These are phyloP conservation scores for Drosophila vallismaia DNA, from an alignment of 2,888 invertebrate species.

Conservation along the genomic window DNA sequence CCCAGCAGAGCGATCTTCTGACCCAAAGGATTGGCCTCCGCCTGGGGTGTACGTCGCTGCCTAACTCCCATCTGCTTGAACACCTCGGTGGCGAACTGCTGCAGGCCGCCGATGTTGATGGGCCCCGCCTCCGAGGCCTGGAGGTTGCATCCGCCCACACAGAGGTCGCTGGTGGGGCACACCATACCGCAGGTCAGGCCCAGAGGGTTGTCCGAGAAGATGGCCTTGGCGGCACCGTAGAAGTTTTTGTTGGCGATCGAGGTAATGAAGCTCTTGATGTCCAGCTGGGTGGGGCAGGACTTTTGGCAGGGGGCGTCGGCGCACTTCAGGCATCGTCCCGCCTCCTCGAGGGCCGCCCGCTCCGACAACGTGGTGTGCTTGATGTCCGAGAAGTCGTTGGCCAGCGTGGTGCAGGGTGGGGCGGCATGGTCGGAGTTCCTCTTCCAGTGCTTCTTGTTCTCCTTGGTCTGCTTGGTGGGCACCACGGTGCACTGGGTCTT, in stretches of 20 bases:
- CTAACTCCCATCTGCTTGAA: slow-evolving; percentile 97
- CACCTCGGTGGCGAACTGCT: slow-evolving; percentile 98
- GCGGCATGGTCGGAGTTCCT: slow-evolving; percentile 92
- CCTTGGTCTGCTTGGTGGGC: slow-evolving; percentile 94
- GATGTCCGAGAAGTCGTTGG: slow-evolving; percentile 97
- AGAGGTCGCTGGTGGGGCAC: slow-evolving; percentile 98
- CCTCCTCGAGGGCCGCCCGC: slow-evolving; percentile 95
- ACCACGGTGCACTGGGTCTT: slow-evolving; percentile 90
- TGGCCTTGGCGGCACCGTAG: slow-evolving; percentile 98
- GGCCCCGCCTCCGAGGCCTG: slow-evolving; percentile 98
- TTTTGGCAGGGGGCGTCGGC: slow-evolving; percentile 99
- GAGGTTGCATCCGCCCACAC: slow-evolving; percentile 98
- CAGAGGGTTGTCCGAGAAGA: slow-evolving; percentile 98
- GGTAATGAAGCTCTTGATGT: slow-evolving; percentile 97
- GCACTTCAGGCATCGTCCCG: slow-evolving; percentile 94
- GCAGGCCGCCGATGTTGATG: slow-evolving; percentile 99
- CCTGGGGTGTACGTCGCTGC: slow-evolving; percentile 92
- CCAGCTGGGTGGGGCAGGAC: slow-evolving; percentile 98
- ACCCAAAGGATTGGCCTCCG: slow-evolving; percentile 83
- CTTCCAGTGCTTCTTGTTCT: slow-evolving; percentile 97
- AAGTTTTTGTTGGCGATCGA: slow-evolving; percentile 99
- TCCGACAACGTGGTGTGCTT: slow-evolving; percentile 99
- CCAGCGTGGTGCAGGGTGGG: slow-evolving; percentile 87
- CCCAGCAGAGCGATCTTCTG: slow-evolving; percentile 93
- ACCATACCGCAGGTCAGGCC: slow-evolving; percentile 99